Evolutionary conservation across 1,140 invertebrate species (phyloP).

Genomic region (Drosophila eugracilis): DNA sequence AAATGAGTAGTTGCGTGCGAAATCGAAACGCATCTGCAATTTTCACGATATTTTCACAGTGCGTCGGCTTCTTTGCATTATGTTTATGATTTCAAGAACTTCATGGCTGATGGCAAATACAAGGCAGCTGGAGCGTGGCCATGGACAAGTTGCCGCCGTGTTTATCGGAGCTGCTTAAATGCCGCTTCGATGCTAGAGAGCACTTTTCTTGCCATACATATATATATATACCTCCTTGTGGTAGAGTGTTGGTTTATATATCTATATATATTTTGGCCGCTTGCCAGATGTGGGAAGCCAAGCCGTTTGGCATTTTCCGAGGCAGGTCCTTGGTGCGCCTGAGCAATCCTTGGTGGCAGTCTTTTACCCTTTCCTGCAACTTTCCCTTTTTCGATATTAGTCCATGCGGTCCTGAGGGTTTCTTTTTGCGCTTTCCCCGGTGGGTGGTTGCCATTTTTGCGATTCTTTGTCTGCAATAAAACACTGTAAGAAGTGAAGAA

Average conservation of each 20-base stretch:
- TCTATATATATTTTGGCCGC: conserved; percentile 23
- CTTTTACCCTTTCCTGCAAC: conserved; percentile 19
- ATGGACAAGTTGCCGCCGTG: conserved; percentile 45
- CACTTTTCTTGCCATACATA: conserved; percentile 6
- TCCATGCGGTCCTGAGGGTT: conserved; percentile 30
- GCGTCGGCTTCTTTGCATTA: conserved; percentile 25
- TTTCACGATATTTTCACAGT: conserved; percentile 20
- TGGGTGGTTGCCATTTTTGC: conserved; percentile 33
- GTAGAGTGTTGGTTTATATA: conserved; percentile 24
- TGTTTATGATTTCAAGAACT: conserved; percentile 65
- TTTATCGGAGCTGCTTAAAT: conserved; percentile 58
- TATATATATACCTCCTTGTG: conserved; percentile 10
- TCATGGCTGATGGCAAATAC: conserved; percentile 40
- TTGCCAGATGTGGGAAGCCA: conserved; percentile 30
- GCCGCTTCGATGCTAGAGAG: conserved; percentile 36
- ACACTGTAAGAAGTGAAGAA: conserved; percentile 10
- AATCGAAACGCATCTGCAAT: conserved; percentile 50
- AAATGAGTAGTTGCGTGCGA: conserved; percentile 57
- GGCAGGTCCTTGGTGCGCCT: conserved; percentile 48
- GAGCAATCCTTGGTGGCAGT: conserved; percentile 38
- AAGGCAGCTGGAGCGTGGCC: conserved; percentile 46
- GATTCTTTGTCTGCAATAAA: conserved; percentile 31
- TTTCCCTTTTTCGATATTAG: conserved; percentile 53
- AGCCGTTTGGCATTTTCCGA: conserved; percentile 32
- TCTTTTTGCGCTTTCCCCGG: conserved; percentile 33